A percentile compares a stretch with the other conserved stretches of the same genome.
phyloP scores from a whole-genome alignment of 2,113 vertebrate genomes.

The Strix aluco region DNA sequence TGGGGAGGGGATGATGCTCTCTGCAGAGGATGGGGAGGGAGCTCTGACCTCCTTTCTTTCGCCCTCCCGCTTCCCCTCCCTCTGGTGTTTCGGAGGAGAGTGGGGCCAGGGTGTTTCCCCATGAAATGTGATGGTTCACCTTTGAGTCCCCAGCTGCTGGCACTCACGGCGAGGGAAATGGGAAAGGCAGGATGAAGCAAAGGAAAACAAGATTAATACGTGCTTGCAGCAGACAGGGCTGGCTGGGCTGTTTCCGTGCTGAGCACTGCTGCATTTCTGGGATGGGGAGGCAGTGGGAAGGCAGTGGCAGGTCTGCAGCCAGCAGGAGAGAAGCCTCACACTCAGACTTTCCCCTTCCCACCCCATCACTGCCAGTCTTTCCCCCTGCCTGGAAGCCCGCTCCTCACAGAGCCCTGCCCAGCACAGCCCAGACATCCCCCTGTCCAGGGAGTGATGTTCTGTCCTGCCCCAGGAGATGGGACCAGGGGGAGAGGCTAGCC shows the following conservation, averaged over 20 bases:
- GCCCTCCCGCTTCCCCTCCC: neutral
- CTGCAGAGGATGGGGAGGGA: neutral
- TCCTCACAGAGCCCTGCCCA: neutral
- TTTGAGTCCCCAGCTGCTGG: conserved; percentile 48
- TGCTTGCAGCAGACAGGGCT: neutral
- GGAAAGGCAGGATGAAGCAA: conserved; percentile 30
- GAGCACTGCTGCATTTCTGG: neutral
- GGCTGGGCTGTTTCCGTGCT: neutral
- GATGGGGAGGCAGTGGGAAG: neutral
- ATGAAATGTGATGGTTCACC: neutral
- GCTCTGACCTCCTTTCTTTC: neutral
- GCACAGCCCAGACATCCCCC: neutral
- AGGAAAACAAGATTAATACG: conserved; percentile 66
- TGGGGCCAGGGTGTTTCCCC: neutral
- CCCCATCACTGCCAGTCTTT: neutral
- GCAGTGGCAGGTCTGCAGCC: neutral
- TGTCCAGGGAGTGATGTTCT: neutral
- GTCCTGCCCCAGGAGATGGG: neutral
- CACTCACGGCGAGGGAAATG: conserved; percentile 15
- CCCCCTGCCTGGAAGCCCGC: neutral
- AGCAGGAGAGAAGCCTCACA: neutral
- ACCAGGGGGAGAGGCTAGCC: neutral
- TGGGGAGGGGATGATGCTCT: neutral
- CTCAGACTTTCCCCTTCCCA: neutral
- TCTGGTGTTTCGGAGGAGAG: neutral